Evolutionary conservation across 2,797 vertebrate genomes (phyloP).

Genomic region (Clamator glandarius): DNA sequence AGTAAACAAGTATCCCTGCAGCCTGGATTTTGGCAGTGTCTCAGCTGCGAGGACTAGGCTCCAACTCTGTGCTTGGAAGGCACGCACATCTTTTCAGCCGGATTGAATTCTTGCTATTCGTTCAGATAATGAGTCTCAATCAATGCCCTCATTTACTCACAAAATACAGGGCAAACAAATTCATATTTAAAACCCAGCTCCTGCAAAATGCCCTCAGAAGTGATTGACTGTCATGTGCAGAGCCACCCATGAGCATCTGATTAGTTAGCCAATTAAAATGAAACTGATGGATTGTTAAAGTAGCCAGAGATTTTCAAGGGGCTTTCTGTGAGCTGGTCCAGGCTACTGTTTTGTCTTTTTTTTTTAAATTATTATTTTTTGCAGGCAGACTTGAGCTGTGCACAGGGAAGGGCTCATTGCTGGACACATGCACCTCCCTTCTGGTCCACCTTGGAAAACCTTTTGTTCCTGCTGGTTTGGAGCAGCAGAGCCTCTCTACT

Average conservation of each 20-base stretch:
- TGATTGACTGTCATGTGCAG: neutral
- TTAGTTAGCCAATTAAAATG: slow-evolving; percentile 43
- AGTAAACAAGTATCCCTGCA: neutral
- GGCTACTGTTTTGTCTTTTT: neutral
- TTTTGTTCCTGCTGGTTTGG: neutral
- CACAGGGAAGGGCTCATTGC: neutral
- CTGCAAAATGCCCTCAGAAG: neutral
- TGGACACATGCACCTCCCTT: rapidly evolving
- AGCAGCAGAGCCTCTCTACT: neutral
- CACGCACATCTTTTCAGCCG: rapidly evolving
- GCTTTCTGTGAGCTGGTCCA: neutral
- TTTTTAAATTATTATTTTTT: neutral
- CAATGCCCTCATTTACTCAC: slow-evolving; percentile 15
- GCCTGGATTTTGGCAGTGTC: neutral
- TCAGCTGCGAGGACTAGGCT: neutral
- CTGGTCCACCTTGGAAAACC: neutral
- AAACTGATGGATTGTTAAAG: neutral
- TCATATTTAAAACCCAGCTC: slow-evolving; percentile 34
- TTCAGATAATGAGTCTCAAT: slow-evolving; percentile 40
- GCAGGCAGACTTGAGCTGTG: neutral
- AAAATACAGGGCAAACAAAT: neutral
- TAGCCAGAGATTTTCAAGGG: neutral
- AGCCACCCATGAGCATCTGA: slow-evolving; percentile 13
- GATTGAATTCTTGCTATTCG: neutral
- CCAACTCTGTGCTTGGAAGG: neutral